Evolutionary conservation across 2,113 vertebrate genomes (phyloP).

Genomic region (Hydropotes inermis): DNA sequence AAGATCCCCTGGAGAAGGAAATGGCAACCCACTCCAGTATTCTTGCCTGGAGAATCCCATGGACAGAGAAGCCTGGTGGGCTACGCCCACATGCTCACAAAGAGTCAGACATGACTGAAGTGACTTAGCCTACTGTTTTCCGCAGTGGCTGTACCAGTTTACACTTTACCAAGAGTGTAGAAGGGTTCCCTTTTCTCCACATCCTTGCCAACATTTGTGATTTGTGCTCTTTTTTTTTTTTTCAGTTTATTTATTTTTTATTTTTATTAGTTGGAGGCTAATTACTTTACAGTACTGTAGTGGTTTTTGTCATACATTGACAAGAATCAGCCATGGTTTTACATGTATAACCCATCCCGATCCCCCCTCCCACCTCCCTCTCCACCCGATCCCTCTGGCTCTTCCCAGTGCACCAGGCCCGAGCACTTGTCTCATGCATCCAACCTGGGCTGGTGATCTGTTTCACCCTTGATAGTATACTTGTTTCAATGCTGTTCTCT

Average conservation of each 20-base stretch:
- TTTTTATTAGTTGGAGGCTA: too few relatives aligned
- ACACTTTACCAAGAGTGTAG: not conserved
- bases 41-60: not conserved
- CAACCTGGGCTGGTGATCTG: too few relatives aligned
- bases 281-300: too few relatives aligned
- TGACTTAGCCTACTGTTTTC: not conserved
- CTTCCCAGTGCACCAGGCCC: too few relatives aligned
- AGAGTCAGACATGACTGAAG: not conserved
- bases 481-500: too few relatives aligned
- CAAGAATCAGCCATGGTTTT: too few relatives aligned
- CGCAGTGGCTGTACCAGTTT: not conserved
- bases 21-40: not conserved
- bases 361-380: too few relatives aligned
- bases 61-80: not conserved
- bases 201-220: not conserved
- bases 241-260: not conserved
- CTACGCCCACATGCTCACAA: not conserved
- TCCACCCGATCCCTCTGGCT: too few relatives aligned
- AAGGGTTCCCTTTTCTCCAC: not conserved
- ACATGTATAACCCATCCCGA: too few relatives aligned
- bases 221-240: not conserved
- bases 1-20: not conserved
- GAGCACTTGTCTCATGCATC: too few relatives aligned
- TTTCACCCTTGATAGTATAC: too few relatives aligned
- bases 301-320: too few relatives aligned